Evolutionary conservation across 2,113 vertebrate genomes (phyloP), one percentile per base, ranked within the genome.

Genomic region (Tragelaphus scriptus): DNA sequence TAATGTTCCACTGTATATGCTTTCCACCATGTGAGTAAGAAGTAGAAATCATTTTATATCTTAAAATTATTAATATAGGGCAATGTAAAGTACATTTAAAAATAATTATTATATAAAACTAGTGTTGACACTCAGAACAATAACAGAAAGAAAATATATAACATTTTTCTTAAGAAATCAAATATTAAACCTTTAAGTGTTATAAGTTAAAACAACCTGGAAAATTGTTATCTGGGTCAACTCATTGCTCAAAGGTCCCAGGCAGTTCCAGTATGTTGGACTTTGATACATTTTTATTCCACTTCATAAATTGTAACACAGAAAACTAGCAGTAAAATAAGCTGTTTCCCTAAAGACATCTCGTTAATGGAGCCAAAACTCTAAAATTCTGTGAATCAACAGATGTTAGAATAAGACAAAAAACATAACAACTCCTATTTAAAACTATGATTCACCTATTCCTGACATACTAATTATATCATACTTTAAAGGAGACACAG

Each of bases 1-100:
- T 47, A 3, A 87, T 36, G 75, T n/a, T 79, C n/a, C 28, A 61
- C 19, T 80, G 36, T 30, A 12, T n/a, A n/a, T 59, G 79, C 30
- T 68, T 90, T 93, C 40, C 88, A 53, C 47, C 36, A 79, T 61
- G n/a, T 95, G 23, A 77, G 53, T 87, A 79, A 44, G 87, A 71
- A 88, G 79, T 68, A 93, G 32, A 94, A 77, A 96, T 71, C 84
- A 93, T 91, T 88, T 93, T 71, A 5, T 89, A 85, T 82, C 26
- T 90, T 68, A 94, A 94, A 92, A 82, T 90, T 94, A 91, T 30
- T 80, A 92, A 93, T 84, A 65, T 36, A 93, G 47, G 56, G 80
- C 28, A 94, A 82, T 30, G 7, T 13, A 8, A 88, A 96, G 23
- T 89, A 51, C 14, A 79, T 85, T 80, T 95, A 36, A 26, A 95